Conservation (phyloP, 2,888 invertebrate genomes). For the Zaprionus lineosus region DNA sequence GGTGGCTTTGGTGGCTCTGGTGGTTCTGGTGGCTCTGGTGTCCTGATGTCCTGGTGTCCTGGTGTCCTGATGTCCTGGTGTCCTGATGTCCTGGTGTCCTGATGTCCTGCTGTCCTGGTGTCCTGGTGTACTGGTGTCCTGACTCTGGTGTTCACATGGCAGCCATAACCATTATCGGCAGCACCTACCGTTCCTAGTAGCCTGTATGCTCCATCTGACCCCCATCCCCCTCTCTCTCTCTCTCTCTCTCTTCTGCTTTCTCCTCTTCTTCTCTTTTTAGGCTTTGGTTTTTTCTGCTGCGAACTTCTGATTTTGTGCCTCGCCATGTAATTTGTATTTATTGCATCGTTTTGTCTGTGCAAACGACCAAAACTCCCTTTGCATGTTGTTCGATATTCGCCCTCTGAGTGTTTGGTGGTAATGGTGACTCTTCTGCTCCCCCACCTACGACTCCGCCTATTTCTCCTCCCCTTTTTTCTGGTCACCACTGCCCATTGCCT, state of each 20-base stretch:
- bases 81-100: no score
- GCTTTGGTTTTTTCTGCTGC: constrained; percentile 1
- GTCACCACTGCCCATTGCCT: constrained; percentile 38
- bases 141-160: constrained; percentile 23
- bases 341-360: constrained; percentile 80
- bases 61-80: no score
- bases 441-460: no score
- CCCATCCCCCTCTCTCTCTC: not conserved
- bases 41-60: no score
- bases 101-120: no score
- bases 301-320: constrained; percentile 61
- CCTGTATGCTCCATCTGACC: no score
- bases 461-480: no score
- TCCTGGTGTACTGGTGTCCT: not conserved
- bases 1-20: no score
- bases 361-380: constrained; percentile 78
- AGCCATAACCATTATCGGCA: constrained; percentile 74
- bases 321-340: constrained; percentile 80
- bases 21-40: no score
- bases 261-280: not conserved
- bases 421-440: no score
- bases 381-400: constrained; percentile 74
- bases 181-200: no score
- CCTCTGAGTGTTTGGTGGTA: no score
- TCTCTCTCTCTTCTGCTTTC: constrained; percentile 13